A percentile compares a stretch with the other conserved stretches of the same genome.
phyloP scores from a whole-genome alignment of 2,797 vertebrate genomes.

The Calcarius lapponicus region DNA sequence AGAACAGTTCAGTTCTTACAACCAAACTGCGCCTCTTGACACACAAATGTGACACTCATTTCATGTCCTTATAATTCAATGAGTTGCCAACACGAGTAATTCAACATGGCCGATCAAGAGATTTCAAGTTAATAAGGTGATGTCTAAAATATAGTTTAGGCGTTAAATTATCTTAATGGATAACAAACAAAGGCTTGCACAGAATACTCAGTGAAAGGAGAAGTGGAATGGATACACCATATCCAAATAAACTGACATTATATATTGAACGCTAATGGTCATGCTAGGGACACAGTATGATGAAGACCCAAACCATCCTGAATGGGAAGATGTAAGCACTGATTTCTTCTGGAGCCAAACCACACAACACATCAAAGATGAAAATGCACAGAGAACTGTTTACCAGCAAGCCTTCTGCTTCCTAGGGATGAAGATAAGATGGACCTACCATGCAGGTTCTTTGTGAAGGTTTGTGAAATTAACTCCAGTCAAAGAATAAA shows the following conservation, averaged over 20 bases:
- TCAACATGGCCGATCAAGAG: not conserved
- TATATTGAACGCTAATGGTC: not conserved
- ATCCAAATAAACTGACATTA: not conserved
- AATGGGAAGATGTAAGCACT: not conserved
- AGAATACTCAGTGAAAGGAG: not conserved
- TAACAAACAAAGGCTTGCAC: not conserved
- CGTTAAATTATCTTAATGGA: not conserved
- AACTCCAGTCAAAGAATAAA: not conserved
- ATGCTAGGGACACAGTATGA: not conserved
- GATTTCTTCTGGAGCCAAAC: not conserved
- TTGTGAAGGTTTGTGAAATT: not conserved
- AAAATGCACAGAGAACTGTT: not conserved
- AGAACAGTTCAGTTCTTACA: not conserved
- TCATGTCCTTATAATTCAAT: not conserved
- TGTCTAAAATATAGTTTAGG: not conserved
- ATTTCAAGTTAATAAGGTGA: not conserved
- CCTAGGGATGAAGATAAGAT: not conserved
- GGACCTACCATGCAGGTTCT: not conserved
- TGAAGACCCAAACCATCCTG: not conserved
- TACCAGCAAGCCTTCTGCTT: not conserved
- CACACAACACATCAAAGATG: not conserved
- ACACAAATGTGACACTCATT: accelerated
- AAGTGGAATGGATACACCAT: not conserved
- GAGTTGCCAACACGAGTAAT: not conserved
- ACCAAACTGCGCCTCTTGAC: not conserved